phyloP scores from a whole-genome alignment of 2,888 invertebrate genomes.

The Drosophila diplacantha region DNA sequence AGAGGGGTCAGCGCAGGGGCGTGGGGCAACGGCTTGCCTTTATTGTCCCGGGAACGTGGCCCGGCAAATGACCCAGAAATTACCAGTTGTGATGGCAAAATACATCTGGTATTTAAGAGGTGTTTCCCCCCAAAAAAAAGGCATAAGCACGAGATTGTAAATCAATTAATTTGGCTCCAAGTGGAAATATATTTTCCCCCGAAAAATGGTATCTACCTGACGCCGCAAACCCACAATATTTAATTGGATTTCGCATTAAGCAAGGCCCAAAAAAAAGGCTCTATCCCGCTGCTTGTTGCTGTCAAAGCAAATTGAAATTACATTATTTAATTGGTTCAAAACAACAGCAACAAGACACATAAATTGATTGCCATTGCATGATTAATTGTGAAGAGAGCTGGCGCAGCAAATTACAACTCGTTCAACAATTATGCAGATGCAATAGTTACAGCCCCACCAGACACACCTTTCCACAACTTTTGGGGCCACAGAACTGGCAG shows the following conservation, averaged over 20 bases:
- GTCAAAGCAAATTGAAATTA: slow-evolving; percentile 27
- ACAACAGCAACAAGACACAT: background rate
- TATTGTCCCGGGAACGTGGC: slow-evolving; percentile 31
- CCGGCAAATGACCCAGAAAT: slow-evolving; percentile 33
- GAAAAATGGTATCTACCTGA: too few relatives aligned
- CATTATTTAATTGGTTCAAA: slow-evolving; percentile 33
- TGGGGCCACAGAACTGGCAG: background rate
- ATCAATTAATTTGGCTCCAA: background rate
- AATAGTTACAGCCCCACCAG: slow-evolving; percentile 11
- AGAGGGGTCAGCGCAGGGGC: background rate
- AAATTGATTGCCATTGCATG: slow-evolving; percentile 38
- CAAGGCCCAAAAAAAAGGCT: background rate
- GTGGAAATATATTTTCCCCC: background rate
- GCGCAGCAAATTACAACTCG: slow-evolving; percentile 24
- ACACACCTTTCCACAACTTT: background rate
- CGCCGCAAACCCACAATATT: background rate
- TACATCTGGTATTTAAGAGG: slow-evolving; percentile 12
- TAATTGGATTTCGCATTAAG: background rate
- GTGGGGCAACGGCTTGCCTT: slow-evolving; percentile 22
- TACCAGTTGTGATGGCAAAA: slow-evolving; percentile 9
- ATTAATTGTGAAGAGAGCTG: slow-evolving; percentile 31
- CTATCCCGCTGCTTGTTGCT: background rate
- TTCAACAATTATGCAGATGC: slow-evolving; percentile 12
- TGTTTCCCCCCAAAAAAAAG: background rate
- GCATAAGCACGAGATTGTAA: background rate